Base-by-base conservation (phyloP, 1,140 invertebrate species). In the Meloidogyne hapla region DNA sequence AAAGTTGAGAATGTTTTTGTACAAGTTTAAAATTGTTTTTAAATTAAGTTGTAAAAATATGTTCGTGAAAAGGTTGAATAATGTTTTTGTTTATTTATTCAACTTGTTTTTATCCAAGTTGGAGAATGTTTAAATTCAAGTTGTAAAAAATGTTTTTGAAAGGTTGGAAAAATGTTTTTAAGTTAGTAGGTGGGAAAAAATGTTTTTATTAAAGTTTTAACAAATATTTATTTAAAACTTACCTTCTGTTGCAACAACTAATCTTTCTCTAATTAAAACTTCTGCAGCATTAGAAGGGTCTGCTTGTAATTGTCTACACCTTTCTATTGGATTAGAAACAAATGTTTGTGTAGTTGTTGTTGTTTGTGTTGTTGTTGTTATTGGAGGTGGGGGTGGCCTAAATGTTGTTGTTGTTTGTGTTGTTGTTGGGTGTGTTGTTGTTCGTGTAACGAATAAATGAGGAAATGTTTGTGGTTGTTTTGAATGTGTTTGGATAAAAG, bases 221-320 rank as follows among this genome's bases (percentile, higher is more conserved):
- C n/a, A 33, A 8, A 8, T 1, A 25, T 67, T 40, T 15, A 26
- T 10, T 15, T 18, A 15, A 18, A 28, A 15, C 18, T n/a, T n/a
- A 86, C 84, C 83, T 78, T 85, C 84, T 15, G 78, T 82, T 8
- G 84, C 26, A 71, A 80, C 74, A 8, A 83, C 75, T 18, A 85
- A 75, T 69, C 75, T 67, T 74, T 85, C 84, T 68, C 86, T 74
- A n/a, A 83, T 56, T 61, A 85, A 64, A 6, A 84, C 82, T 70
- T 85, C 84, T 2, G 84, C 84, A 28, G 84, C 79, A 4, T 78
- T 45, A 5, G 75, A 75, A 0, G 84, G 85, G 76, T 85, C 84
- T 40, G 74, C 73, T 62, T 85, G 78, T 67, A 85, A 87, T 42
- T 87, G 86, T 48, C 80, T 71, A 63, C 85, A 85, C 62, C 84